Percentiles rank a stretch among this genome's conserved stretches.
These are phyloP conservation scores for Todiramphus chloris DNA, from an alignment of 2,113 vertebrate genomes.

Conservation along the genomic window DNA sequence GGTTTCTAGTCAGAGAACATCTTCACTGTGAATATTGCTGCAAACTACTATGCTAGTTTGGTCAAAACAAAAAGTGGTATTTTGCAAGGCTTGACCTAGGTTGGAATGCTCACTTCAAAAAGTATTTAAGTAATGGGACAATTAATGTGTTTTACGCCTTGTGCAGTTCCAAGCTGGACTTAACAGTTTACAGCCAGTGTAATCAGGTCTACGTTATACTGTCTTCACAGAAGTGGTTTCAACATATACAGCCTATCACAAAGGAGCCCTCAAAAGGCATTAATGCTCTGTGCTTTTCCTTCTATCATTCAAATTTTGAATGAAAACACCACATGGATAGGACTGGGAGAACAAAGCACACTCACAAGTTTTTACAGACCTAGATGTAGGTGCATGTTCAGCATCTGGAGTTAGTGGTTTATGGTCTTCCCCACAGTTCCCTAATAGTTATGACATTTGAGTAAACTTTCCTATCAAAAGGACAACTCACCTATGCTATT, in stretches of 20 bases:
- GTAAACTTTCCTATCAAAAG: not conserved
- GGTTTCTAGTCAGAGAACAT: not conserved
- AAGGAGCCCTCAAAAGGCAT: not conserved
- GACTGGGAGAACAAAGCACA: not conserved
- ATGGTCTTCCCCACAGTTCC: not conserved
- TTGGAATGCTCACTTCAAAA: not conserved
- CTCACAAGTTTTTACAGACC: not conserved
- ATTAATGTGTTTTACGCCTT: not conserved
- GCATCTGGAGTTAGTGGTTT: not conserved
- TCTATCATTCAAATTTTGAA: not conserved
- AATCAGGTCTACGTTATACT: not conserved
- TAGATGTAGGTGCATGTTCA: not conserved
- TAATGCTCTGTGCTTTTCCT: not conserved
- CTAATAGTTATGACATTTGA: not conserved
- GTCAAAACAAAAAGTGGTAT: not conserved
- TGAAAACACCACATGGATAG: rapidly evolving
- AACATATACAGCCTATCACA: not conserved
- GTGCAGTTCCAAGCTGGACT: not conserved
- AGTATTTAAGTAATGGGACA: not conserved
- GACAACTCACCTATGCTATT: not conserved
- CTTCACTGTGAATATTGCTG: not conserved
- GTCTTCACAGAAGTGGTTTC: not conserved
- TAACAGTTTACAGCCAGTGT: not conserved
- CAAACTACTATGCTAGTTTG: not conserved
- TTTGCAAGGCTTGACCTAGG: not conserved